phyloP scores from a whole-genome alignment of 2,113 vertebrate genomes.

The Otus sunia region DNA sequence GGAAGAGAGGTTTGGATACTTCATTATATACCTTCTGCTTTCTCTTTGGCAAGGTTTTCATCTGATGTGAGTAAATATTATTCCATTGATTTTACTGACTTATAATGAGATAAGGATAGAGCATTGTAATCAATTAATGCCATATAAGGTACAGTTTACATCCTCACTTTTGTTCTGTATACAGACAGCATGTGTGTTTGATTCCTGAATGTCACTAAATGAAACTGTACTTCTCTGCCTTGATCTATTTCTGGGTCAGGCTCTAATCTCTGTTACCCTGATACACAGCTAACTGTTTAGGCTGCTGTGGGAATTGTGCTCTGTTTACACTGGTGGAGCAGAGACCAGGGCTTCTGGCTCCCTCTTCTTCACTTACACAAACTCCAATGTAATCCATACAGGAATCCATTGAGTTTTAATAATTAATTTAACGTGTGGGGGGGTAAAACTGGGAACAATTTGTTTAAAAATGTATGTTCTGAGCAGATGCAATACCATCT shows the following conservation, averaged over 20 bases:
- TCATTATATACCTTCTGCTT: neutral
- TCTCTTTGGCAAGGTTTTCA: neutral
- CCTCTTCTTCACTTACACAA: neutral
- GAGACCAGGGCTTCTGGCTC: neutral
- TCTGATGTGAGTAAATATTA: neutral
- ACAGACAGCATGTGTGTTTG: neutral
- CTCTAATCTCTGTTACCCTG: neutral
- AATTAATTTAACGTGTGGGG: neutral
- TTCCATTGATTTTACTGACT: constrained; percentile 2
- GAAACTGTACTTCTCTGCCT: neutral
- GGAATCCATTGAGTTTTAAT: neutral
- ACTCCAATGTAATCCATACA: neutral
- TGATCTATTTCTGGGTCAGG: neutral
- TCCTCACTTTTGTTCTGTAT: neutral
- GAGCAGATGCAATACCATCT: constrained; percentile 16
- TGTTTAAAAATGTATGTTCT: neutral
- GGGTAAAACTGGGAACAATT: neutral
- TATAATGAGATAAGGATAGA: neutral
- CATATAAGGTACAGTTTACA: neutral
- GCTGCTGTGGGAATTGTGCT: neutral
- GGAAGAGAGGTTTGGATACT: neutral
- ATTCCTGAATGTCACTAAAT: neutral
- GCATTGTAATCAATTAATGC: neutral
- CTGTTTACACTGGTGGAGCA: neutral
- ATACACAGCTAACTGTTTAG: neutral